These are phyloP conservation scores for Tychaedon coryphoeus DNA, from an alignment of 2,113 vertebrate genomes.

Conservation along the genomic window DNA sequence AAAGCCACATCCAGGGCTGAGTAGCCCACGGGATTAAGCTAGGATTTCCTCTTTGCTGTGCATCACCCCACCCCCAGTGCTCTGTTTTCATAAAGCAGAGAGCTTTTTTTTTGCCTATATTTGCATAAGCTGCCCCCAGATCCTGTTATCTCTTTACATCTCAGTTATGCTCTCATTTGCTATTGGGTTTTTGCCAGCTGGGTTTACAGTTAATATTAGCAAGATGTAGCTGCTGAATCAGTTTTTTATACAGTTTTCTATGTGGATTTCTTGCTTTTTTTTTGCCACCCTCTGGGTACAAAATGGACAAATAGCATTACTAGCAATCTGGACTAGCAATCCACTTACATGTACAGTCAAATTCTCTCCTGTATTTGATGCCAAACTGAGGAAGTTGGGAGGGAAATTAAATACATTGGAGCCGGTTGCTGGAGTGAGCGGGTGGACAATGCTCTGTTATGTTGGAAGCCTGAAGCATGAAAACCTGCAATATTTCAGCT, in stretches of 20 bases:
- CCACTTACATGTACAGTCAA: background rate
- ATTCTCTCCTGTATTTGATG: background rate
- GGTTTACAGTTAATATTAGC: background rate
- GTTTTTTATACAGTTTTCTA: background rate
- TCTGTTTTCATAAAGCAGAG: background rate
- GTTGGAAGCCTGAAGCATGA: background rate
- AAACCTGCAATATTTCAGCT: background rate
- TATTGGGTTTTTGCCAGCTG: background rate
- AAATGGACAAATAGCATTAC: background rate
- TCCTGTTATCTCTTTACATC: background rate
- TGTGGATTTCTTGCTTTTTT: background rate
- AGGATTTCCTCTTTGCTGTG: background rate
- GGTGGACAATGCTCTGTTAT: background rate
- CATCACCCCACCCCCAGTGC: background rate
- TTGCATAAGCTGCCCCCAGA: background rate
- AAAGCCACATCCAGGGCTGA: background rate
- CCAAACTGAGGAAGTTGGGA: background rate
- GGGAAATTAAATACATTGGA: background rate
- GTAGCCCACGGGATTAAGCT: background rate
- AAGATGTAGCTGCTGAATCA: background rate
- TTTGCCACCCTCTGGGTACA: background rate
- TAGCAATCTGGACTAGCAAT: background rate
- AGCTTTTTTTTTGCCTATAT: background rate
- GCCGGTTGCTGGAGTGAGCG: fast-evolving
- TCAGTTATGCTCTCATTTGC: background rate